Evolutionary conservation across 2,797 vertebrate species (phyloP).

Genomic region (Taenioides sp.): DNA sequence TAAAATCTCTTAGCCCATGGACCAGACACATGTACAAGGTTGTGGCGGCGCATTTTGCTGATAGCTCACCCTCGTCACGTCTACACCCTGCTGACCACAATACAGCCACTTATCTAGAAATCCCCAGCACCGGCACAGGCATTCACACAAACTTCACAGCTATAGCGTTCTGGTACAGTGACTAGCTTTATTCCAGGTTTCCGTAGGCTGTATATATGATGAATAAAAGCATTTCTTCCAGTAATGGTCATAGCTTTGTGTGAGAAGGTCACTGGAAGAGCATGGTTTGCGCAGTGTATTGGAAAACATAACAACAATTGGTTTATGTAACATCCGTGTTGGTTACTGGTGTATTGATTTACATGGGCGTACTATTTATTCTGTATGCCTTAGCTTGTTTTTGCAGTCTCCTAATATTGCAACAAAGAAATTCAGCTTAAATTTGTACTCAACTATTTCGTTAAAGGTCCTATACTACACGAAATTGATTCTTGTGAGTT

Average conservation of each 20-base stretch:
- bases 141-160: constrained; percentile 10
- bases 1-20: background rate
- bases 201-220: background rate
- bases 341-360: background rate
- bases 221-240: constrained; percentile 12
- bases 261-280: constrained; percentile 7
- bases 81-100: constrained; percentile 38
- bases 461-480: too few species aligned
- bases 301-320: background rate
- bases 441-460: too few species aligned
- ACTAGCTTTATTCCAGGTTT: background rate
- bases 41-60: constrained; percentile 23
- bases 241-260: constrained; percentile 2
- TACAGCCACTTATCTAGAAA: constrained; percentile 38
- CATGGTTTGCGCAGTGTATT: background rate
- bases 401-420: background rate
- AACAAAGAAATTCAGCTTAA: too few species aligned
- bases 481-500: too few species aligned
- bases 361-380: too few species aligned
- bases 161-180: constrained; percentile 1
- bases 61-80: constrained; percentile 24
- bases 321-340: background rate
- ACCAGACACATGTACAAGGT: background rate
- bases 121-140: constrained; percentile 15
- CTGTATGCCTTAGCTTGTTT: background rate